Conservation (phyloP, 2,888 invertebrate genomes). For the Chymomyza caudatula region DNA sequence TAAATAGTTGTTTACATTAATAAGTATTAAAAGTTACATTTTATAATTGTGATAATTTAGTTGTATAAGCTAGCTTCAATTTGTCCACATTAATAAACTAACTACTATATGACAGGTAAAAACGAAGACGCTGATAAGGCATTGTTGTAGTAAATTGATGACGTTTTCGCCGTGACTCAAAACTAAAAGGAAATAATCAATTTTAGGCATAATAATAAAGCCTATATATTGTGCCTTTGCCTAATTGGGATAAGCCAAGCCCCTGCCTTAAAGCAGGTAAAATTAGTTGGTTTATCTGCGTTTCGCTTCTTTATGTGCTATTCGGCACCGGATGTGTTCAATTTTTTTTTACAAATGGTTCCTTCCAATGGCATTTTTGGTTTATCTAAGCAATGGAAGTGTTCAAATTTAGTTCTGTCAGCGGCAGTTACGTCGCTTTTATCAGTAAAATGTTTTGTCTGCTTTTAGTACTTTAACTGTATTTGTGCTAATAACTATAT, state of each 20-base stretch:
- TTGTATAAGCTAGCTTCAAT: not conserved
- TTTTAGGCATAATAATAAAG: constrained; percentile 1
- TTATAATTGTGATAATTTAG: not conserved
- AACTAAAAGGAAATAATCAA: not conserved
- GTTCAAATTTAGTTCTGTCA: not conserved
- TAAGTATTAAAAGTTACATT: not conserved
- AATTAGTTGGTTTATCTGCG: constrained; percentile 4
- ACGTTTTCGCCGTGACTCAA: not conserved
- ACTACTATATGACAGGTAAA: constrained; percentile 28
- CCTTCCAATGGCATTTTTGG: not conserved
- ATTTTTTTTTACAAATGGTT: not conserved
- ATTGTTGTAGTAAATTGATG: not conserved
- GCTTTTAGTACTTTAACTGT: constrained; percentile 28
- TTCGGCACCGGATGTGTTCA: not conserved
- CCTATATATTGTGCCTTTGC: too few species aligned
- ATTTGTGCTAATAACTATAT: constrained; percentile 12
- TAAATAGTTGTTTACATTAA: constrained; percentile 1
- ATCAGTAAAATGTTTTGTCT: constrained; percentile 40
- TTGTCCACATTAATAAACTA: not conserved
- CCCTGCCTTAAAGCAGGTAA: not conserved
- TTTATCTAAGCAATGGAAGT: constrained; percentile 20
- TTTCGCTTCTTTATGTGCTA: not conserved
- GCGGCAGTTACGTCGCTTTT: constrained; percentile 13
- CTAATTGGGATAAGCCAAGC: not conserved
- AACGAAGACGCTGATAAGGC: not conserved